Percentiles rank a stretch among this genome's conserved stretches.
phyloP scores from a whole-genome alignment of 2,888 invertebrate genomes.

The Smittia aterrima region DNA sequence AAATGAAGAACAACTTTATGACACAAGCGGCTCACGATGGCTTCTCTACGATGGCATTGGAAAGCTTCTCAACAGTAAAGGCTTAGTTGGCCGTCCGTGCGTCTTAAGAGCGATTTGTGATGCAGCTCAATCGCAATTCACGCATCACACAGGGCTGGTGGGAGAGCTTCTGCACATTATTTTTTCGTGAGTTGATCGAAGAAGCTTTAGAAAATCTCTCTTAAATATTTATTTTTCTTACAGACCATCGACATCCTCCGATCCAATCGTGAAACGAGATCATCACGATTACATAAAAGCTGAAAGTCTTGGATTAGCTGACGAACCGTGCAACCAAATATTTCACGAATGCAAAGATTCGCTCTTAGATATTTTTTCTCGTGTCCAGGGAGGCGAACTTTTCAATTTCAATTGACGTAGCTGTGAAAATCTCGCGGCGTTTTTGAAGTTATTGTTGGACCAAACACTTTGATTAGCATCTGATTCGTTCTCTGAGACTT shows the following conservation, averaged over 20 bases:
- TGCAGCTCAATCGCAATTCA: slow-evolving; percentile 12
- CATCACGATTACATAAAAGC: slow-evolving; percentile 32
- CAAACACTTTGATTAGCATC: too few relatives aligned
- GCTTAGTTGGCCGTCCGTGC: slow-evolving; percentile 6
- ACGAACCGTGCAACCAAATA: neutral
- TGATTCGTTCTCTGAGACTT: too few relatives aligned
- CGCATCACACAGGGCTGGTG: slow-evolving; percentile 1
- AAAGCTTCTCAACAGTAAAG: slow-evolving; percentile 6
- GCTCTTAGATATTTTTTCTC: slow-evolving; percentile 19
- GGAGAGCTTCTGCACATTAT: slow-evolving; percentile 21
- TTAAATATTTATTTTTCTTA: too few relatives aligned
- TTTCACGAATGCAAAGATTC: slow-evolving; percentile 21
- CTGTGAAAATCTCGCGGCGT: too few relatives aligned
- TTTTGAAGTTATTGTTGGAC: too few relatives aligned
- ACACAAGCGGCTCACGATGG: slow-evolving; percentile 21
- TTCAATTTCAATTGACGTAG: neutral
- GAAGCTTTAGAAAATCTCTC: neutral
- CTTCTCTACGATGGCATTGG: neutral
- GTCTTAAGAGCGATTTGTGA: slow-evolving; percentile 30
- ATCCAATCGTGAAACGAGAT: neutral
- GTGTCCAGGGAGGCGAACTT: neutral
- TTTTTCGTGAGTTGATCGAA: slow-evolving; percentile 5
- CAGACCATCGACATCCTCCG: slow-evolving; percentile 16
- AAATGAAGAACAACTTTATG: neutral
- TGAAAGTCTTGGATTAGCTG: neutral